Conservation (phyloP, 2,113 vertebrate species). For the Orientallactaga bullata region DNA sequence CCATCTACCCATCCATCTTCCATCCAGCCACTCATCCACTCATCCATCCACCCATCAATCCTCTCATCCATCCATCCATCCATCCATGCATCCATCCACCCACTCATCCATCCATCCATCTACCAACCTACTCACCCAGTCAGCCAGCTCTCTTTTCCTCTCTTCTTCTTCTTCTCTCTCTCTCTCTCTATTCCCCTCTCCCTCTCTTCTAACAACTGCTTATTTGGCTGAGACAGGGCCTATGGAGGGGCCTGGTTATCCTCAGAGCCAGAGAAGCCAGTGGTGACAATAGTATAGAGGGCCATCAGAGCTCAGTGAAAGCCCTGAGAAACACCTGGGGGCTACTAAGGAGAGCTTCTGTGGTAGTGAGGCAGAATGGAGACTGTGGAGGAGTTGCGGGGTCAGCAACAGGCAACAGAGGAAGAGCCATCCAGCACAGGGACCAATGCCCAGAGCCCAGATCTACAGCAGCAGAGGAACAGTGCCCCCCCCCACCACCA, state of each 20-base stretch:
- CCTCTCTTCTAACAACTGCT: background rate
- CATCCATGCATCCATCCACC: background rate
- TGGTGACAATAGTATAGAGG: too few relatives aligned
- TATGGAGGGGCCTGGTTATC: background rate
- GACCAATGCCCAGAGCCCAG: background rate
- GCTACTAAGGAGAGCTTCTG: background rate
- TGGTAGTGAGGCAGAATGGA: background rate
- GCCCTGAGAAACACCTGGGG: background rate
- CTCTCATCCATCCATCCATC: background rate
- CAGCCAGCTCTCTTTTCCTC: too few relatives aligned
- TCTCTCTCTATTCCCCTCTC: background rate
- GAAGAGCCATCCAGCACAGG: background rate
- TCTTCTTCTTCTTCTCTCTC: background rate
- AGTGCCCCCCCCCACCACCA: background rate
- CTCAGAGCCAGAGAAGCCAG: background rate
- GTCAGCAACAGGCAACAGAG: background rate
- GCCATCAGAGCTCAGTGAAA: background rate
- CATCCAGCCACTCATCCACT: background rate
- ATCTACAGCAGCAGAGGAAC: fast-evolving
- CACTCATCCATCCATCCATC: background rate
- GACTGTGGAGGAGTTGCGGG: background rate
- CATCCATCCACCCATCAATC: too few relatives aligned
- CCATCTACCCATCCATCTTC: background rate
- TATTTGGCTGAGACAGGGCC: background rate
- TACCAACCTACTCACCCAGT: background rate